phyloP scores from a whole-genome alignment of 2,888 invertebrate genomes.

The Brassicogethes aeneus region DNA sequence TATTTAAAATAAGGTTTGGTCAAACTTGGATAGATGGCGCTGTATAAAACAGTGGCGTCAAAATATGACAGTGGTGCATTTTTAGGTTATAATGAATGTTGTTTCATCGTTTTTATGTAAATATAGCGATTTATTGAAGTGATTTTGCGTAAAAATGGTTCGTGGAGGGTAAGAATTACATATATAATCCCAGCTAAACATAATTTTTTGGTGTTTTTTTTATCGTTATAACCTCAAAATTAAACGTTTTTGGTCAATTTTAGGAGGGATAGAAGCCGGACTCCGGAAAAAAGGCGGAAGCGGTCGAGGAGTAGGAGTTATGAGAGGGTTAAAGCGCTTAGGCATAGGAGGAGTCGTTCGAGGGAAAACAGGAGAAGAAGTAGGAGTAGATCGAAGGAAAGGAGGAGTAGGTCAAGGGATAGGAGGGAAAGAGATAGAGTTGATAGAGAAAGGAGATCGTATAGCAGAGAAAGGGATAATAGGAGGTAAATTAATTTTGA shows the following conservation, averaged over 20 bases:
- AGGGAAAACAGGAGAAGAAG: constrained; percentile 44
- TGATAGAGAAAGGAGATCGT: constrained; percentile 29
- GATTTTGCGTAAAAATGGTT: constrained; percentile 9
- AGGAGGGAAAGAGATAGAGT: constrained; percentile 35
- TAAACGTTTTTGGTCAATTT: constrained; percentile 6
- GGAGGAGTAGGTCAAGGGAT: constrained; percentile 37
- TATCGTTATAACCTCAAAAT: constrained; percentile 2
- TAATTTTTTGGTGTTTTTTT: too few species aligned
- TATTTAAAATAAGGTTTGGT: background rate
- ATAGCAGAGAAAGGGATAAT: constrained; percentile 28
- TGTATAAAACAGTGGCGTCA: too few species aligned
- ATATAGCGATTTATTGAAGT: background rate
- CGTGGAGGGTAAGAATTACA: constrained; percentile 12
- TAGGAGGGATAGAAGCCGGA: constrained; percentile 31
- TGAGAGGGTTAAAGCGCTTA: constrained; percentile 46
- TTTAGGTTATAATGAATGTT: too few species aligned
- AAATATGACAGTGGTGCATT: too few species aligned
- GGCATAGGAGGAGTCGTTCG: constrained; percentile 58
- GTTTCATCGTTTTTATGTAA: background rate
- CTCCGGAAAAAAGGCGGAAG: constrained; percentile 32
- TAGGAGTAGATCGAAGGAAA: constrained; percentile 30
- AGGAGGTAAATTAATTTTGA: constrained; percentile 17
- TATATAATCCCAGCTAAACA: too few species aligned
- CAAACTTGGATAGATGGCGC: background rate
- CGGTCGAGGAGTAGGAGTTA: constrained; percentile 28